Base-by-base conservation (phyloP, 2,888 invertebrate species). In the Sinhomidia bicolor region DNA sequence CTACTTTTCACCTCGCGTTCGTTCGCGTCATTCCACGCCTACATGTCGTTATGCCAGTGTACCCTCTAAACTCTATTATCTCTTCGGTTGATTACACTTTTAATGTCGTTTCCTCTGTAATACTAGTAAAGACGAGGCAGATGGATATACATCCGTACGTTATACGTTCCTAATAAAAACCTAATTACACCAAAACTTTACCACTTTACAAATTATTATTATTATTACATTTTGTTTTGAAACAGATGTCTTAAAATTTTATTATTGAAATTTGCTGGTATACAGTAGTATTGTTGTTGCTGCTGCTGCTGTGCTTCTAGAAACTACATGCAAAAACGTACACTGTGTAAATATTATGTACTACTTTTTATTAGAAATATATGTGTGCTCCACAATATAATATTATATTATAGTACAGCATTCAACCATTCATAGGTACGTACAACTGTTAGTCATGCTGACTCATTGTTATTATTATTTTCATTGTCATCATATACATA, bases 221-320 rank as follows among this genome's bases (percentile, higher is more conserved):
- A n/a, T n/a, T n/a, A n/a, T n/a, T n/a, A n/a, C n/a, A n/a, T n/a
- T 12, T 10, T n/a, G 51, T 51, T 51, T 12, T 51, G n/a, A 51
- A 51, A 7, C n/a, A 51, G 51, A 3, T 51, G n/a, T 44, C 44
- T 44, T 51, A 51, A n/a, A n/a, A 5, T 36, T 36, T 36, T 36
- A 36, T 36, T 36, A 36, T 7, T 7, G 7, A 36, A 36, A 36
- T 5, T 36, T 36, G 7, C n/a, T n/a, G n/a, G n/a, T n/a, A n/a
- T n/a, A n/a, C n/a, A n/a, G 60, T 60, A 1, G 26, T 62, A 14
- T 62, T 26, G 14, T 62, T 29, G 2, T 29, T 62, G 20, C 62
- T 62, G 29, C 62, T 26, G 47, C 84, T 84, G 85, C 85, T 85
- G 85, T 85, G 85, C 79, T 51, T 78, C 51, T 26, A 47, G 78